These are phyloP conservation scores for Pontoporia blainvillei DNA, from an alignment of 2,113 vertebrate species.

Conservation along the genomic window DNA sequence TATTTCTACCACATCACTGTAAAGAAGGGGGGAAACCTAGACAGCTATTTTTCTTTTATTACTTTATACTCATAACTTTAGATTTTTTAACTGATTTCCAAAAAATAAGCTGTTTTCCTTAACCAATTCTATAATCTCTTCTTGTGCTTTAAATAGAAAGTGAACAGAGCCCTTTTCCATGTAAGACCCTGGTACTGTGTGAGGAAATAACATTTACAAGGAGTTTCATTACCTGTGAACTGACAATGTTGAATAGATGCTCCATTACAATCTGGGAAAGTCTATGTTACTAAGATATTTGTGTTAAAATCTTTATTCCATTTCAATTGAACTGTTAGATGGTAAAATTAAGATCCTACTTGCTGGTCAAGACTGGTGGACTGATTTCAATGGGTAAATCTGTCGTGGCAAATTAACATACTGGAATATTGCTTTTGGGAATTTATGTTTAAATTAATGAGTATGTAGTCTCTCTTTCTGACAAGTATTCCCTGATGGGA, in stretches of 20 bases:
- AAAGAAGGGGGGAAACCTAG: conserved; percentile 69
- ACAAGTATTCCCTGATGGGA: conserved; percentile 48
- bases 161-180: conserved; percentile 61
- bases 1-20: conserved; percentile 84
- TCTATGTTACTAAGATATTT: conserved; percentile 62
- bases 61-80: conserved; percentile 83
- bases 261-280: conserved; percentile 60
- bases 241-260: conserved; percentile 49
- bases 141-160: conserved; percentile 60
- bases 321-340: conserved; percentile 67
- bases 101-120: conserved; percentile 78
- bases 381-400: conserved; percentile 56
- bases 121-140: conserved; percentile 77
- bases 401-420: conserved; percentile 39
- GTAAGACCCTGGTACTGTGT: conserved; percentile 66
- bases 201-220: conserved; percentile 48
- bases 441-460: conserved; percentile 58
- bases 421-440: conserved; percentile 52
- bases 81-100: conserved; percentile 83
- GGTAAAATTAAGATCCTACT: conserved; percentile 68
- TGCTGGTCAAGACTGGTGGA: conserved; percentile 52
- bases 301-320: conserved; percentile 67
- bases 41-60: conserved; percentile 77
- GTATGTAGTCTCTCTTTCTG: conserved; percentile 47
- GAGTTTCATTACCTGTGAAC: conserved; percentile 54